Base-by-base conservation (phyloP, 2,888 invertebrate genomes). In the Pachydiplax longipennis region DNA sequence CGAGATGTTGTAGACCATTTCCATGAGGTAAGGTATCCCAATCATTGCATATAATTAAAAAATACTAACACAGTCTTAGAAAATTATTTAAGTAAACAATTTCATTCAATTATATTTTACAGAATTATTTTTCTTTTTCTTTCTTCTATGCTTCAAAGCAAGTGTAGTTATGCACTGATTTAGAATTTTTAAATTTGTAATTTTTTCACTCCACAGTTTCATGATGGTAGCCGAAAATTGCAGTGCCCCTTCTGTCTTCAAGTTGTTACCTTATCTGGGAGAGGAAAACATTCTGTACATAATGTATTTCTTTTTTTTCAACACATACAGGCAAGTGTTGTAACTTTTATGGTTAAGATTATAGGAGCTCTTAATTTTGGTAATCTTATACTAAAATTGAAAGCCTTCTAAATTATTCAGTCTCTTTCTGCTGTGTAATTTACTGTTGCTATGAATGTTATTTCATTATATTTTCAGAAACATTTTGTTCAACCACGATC, bases 241-340 rank as follows among this genome's bases (percentile, higher is more conserved):
- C 96, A 97, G 93, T 98, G 99, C 93, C 97, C 98, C 4, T 96
- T 97, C 93, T 99, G 99, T 93, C 95, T 98, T 92, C 97, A 97
- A 94, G 96, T 96, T 22, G 92, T 93, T 10, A 91, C 92, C 15
- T 91, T 93, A 90, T 92, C 91, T 35, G 91, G 91, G 22, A 91
- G 91, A 40, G 92, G 92, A 25, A 92, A 92, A n/a, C 91, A 44
- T 40, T 91, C 93, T 15, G 91, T 92, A n/a, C 91, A 92, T 90
- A 93, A 93, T 91, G 92, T 93, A 15, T 91, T 92, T 58, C 93
- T 93, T 87, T 93, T 92, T 91, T 91, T 93, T 73, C 92, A 92
- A 65, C 93, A 93, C 90, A 92, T 93, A 61, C 92, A 92, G 92
- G 92, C 92, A 90, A 61, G 35, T 91, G 4, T 90, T 13, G 22